Evolutionary conservation across 2,888 invertebrate genomes (phyloP).

Genomic region (Cantharis rufa): DNA sequence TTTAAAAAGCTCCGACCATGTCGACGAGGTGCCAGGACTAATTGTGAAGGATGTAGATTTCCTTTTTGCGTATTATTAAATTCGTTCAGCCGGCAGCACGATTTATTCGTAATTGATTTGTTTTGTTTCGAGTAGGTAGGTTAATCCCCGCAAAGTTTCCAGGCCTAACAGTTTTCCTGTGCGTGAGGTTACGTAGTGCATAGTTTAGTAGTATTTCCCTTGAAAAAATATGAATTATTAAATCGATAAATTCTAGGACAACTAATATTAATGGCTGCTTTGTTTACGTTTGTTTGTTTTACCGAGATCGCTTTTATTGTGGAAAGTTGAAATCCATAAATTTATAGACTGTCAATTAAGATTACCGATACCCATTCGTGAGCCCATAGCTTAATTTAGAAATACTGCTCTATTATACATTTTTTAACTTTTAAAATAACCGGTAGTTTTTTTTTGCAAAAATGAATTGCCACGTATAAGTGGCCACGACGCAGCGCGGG

Average conservation of each 20-base stretch:
- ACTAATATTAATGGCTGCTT: conserved; percentile 7
- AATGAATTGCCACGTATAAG: neutral
- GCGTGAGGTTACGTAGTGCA: conserved; percentile 17
- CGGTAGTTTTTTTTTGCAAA: neutral
- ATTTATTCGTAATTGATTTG: neutral
- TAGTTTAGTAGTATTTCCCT: conserved; percentile 15
- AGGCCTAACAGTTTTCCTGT: neutral
- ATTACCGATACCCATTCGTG: neutral
- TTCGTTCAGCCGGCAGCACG: neutral
- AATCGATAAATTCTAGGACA: conserved; percentile 9
- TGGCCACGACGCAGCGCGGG: neutral
- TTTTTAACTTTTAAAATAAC: neutral
- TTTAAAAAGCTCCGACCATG: neutral
- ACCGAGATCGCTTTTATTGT: neutral
- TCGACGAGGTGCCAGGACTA: neutral
- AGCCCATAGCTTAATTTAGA: neutral
- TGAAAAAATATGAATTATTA: conserved; percentile 13
- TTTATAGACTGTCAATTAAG: neutral
- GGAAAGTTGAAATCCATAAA: conserved; percentile 1
- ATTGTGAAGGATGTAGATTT: neutral
- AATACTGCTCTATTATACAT: neutral
- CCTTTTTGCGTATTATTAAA: neutral
- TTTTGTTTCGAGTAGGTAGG: conserved; percentile 10
- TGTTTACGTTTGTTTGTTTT: conserved; percentile 9
- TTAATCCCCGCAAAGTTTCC: neutral